Percentiles rank a stretch among this genome's conserved stretches.
phyloP scores from a whole-genome alignment of 1,140 invertebrate genomes.

The Cherax quadricarinatus region DNA sequence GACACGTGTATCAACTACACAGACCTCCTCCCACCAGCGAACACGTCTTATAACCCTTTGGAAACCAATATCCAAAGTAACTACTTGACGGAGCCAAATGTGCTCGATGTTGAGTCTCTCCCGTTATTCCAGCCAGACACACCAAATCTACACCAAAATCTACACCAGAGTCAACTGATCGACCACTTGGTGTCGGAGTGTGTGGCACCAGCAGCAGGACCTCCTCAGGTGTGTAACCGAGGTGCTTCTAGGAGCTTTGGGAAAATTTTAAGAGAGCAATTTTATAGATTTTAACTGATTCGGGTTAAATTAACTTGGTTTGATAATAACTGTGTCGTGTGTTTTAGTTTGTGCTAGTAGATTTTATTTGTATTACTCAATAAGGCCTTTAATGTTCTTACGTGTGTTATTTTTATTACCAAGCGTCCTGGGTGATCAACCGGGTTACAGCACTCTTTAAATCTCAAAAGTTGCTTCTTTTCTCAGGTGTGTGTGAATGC shows the following conservation, averaged over 20 bases:
- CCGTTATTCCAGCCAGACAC: background rate
- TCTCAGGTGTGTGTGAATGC: no score
- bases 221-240: background rate
- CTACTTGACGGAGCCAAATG: background rate
- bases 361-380: no score
- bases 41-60: background rate
- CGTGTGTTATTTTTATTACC: no score
- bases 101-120: background rate
- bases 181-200: background rate
- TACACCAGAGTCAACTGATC: background rate
- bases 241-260: background rate
- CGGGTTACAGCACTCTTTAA: no score
- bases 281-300: no score
- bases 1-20: background rate
- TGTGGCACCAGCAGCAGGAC: background rate
- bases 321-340: no score
- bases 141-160: background rate
- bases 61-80: background rate
- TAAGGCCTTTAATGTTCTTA: no score
- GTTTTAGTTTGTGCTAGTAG: no score
- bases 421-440: no score
- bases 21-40: background rate
- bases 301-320: no score
- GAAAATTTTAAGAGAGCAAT: no score
- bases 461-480: no score